Base-by-base conservation (phyloP, 2,888 invertebrate genomes). In the Zelleria hepariella region DNA sequence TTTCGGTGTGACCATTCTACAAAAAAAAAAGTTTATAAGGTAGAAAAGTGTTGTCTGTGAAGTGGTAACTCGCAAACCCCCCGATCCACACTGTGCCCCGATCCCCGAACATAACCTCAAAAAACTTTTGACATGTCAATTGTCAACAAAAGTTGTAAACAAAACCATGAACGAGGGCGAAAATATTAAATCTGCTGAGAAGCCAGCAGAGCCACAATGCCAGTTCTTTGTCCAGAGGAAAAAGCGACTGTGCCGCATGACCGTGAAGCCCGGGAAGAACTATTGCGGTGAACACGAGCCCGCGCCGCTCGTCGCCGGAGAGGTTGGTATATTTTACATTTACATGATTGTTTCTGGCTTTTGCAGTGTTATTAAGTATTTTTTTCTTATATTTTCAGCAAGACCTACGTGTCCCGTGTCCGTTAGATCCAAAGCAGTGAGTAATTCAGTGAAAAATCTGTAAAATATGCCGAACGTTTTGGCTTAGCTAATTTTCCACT, bases 161-260 rank as follows among this genome's bases (percentile, higher is more conserved):
- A 57, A 47, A n/a, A 57, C 25, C 48, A 49, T 42, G 32, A 58
- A 58, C 24, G 21, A 1, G 21, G 6, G 21, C 3, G 23, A n/a
- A 48, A 42, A 47, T n/a, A 25, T 5, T 42, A 15, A 15, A 15
- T 42, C 32, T 42, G 15, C 24, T 51, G 42, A 58, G 51, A 18
- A 49, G 8, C n/a, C 7, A 49, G 42, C 15, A 15, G 27, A n/a
- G 23, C 77, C 77, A 47, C 91, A 88, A 65, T 93, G 93, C 67
- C 90, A 91, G 60, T 91, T 89, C 77, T 94, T 91, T 74, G 93
- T 95, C 0, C 69, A 86, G 42, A 87, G 94, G 25, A 95, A 95
- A 68, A 94, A 94, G 70, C 90, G 95, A 2, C 91, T 90, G 63
- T 95, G 95, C 71, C 92, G 94, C 65, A 94, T 95, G 94, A 91